Evolutionary conservation across 2,797 vertebrate genomes (phyloP).

Genomic region (Platalea minor): DNA sequence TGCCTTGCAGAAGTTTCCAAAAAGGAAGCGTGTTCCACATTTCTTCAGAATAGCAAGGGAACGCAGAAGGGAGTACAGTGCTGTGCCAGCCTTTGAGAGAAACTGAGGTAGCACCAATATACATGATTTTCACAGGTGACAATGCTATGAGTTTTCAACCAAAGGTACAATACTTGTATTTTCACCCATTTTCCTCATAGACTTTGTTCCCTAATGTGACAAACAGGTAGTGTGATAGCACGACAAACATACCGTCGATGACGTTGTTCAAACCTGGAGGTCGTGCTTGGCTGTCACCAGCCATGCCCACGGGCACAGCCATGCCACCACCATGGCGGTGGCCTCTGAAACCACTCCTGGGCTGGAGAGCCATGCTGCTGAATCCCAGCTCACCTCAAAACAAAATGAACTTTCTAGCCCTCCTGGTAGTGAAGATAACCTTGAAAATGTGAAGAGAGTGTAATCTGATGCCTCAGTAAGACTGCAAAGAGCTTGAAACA

Average conservation of each 20-base stretch:
- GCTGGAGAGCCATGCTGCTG: not conserved
- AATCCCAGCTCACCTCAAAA: not conserved
- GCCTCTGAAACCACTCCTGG: not conserved
- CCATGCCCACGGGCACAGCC: not conserved
- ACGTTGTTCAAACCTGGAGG: not conserved
- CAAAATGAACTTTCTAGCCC: constrained; percentile 24
- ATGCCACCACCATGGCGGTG: not conserved
- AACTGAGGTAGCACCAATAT: not conserved
- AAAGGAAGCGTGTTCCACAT: not conserved
- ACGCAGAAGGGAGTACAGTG: not conserved
- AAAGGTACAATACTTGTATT: not conserved
- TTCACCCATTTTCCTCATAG: not conserved
- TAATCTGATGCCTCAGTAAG: constrained; percentile 41
- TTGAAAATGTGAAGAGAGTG: constrained; percentile 54
- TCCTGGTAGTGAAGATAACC: constrained; percentile 50
- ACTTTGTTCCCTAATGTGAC: not conserved
- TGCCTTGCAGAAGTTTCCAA: not conserved
- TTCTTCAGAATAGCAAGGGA: not conserved
- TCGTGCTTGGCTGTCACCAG: not conserved
- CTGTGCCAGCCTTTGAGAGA: not conserved
- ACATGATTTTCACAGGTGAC: not conserved
- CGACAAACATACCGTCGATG: not conserved
- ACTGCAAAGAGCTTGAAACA: constrained; percentile 48
- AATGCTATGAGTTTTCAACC: not conserved
- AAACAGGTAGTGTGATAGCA: not conserved